A percentile compares a stretch with the other conserved stretches of the same genome.
phyloP scores from a whole-genome alignment of 2,888 invertebrate species.

The Acleris laterana region DNA sequence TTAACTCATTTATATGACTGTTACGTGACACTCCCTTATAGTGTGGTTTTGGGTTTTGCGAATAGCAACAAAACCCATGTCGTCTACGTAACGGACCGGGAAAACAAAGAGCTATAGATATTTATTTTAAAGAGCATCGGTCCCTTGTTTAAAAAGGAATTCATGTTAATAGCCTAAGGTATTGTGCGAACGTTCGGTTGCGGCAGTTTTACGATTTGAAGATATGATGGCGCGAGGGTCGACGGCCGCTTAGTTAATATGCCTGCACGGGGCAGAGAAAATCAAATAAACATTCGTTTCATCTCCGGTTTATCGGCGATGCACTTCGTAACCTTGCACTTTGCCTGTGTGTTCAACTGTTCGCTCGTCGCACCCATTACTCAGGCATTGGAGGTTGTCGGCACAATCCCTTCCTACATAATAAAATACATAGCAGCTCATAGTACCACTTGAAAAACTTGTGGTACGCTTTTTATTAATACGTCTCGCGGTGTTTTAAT shows the following conservation, averaged over 20 bases:
- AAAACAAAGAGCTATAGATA: constrained; percentile 1
- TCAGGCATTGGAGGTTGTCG: constrained; percentile 63
- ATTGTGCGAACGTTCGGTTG: constrained; percentile 31
- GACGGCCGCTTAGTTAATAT: constrained; percentile 70
- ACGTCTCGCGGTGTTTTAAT: constrained; percentile 34
- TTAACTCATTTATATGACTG: background rate
- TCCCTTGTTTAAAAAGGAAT: constrained; percentile 29
- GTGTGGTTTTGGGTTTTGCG: background rate
- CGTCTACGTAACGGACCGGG: background rate
- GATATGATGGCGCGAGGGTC: constrained; percentile 58
- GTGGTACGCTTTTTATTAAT: constrained; percentile 33
- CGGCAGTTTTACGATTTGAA: constrained; percentile 53
- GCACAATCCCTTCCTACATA: constrained; percentile 59
- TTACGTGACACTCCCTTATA: background rate
- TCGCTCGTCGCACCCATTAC: constrained; percentile 60
- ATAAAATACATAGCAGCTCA: constrained; percentile 47
- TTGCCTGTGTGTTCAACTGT: constrained; percentile 64
- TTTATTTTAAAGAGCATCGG: background rate
- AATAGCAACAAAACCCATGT: background rate
- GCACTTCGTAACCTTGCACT: constrained; percentile 78
- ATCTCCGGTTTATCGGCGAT: constrained; percentile 78
- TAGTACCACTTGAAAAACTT: constrained; percentile 35
- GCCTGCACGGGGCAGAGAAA: constrained; percentile 66
- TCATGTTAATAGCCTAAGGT: constrained; percentile 44
- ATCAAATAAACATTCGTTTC: constrained; percentile 81